These are phyloP conservation scores for Bombus vancouverensis DNA, from an alignment of 1,140 invertebrate genomes.

Conservation along the genomic window DNA sequence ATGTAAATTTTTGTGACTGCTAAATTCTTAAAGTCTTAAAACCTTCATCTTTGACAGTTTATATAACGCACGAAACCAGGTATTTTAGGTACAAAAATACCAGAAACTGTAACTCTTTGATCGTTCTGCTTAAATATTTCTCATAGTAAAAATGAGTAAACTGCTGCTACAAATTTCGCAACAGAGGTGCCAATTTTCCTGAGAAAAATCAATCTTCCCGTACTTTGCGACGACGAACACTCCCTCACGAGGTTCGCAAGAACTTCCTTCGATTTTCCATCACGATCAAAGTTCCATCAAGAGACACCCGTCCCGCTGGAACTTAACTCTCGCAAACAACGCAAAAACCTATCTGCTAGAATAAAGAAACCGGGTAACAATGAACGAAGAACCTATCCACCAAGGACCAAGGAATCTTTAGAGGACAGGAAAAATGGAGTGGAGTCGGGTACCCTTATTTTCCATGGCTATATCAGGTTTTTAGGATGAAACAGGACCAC, in stretches of 20 bases:
- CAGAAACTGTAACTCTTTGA: no score
- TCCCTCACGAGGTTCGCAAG: not conserved
- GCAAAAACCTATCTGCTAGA: not conserved
- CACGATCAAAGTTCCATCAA: constrained; percentile 10
- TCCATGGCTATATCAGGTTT: not conserved
- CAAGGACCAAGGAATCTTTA: not conserved
- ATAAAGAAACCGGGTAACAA: constrained; percentile 4
- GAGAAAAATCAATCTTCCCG: not conserved
- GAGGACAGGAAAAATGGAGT: not conserved
- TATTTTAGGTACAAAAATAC: no score
- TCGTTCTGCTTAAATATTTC: no score
- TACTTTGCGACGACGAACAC: not conserved
- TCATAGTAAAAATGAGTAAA: not conserved
- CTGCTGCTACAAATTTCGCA: not conserved
- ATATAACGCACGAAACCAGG: no score
- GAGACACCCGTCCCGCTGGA: not conserved
- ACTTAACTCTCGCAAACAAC: not conserved
- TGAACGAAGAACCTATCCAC: no score
- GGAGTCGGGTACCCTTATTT: not conserved
- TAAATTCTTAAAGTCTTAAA: no score
- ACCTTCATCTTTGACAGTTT: no score
- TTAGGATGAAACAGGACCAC: not conserved
- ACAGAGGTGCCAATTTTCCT: not conserved
- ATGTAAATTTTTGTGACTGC: no score
- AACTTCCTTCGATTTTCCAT: not conserved